Base-by-base conservation (phyloP, 2,113 vertebrate genomes). In the Hiodon alosoides region DNA sequence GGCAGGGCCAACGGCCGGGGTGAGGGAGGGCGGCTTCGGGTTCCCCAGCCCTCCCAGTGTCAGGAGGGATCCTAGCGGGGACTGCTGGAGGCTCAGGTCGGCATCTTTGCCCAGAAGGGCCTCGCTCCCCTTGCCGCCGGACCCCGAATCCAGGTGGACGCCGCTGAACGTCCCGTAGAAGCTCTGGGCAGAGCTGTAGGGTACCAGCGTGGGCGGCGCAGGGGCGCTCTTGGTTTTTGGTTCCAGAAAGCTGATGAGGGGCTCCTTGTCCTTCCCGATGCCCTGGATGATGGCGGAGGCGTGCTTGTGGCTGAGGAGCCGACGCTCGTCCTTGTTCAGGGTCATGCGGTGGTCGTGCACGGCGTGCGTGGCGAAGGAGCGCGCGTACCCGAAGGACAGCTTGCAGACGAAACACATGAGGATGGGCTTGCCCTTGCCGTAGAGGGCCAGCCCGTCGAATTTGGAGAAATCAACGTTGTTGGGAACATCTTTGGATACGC, bases 401-500 rank as follows among this genome's bases (percentile, higher is more conserved):
- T 91, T 93, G 88, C 94, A 95, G 87, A 94, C 85, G 90, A 95
- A 95, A 86, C 94, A 95, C 94, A 95, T 94, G 85, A 95, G 84
- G 82, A 94, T 93, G 83, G 94, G 94, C 87, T 94, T 94, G 84
- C 91, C 90, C 88, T 93, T 92, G 85, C 92, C 93, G 0, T 93
- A 92, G 77, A 91, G 90, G 86, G 91, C 90, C 80, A 92, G 90
- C 87, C 91, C 90, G 83, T 93, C 92, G 1, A 94, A 93, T 86
- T 90, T 93, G 90, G 93, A 93, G 89, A 94, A 89, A 89, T 93
- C 93, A 89, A 94, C 92, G 86, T 93, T 93, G 90, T 94, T 93
- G 85, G 93, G 92, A 80, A 93, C 91, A 93, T 95, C 94, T 95
- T 95, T 95, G 94, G 94, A 93, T 93, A 94, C 92, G 79, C 91